Evolutionary conservation across 2,888 invertebrate species (phyloP).

Genomic region (Epirrita christyi): DNA sequence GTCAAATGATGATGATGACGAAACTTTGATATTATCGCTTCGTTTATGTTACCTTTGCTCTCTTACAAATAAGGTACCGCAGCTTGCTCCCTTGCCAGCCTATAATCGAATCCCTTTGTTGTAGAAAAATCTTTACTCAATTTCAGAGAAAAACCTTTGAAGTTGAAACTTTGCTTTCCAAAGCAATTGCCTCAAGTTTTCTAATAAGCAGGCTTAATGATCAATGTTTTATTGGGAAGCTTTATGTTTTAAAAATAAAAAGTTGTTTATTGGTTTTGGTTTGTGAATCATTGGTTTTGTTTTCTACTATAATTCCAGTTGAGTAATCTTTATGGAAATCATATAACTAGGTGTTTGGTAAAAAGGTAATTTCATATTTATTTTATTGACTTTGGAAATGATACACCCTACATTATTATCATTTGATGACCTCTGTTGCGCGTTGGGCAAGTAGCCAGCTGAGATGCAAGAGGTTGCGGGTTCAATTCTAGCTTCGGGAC

Average conservation of each 20-base stretch:
- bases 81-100: constrained; percentile 43
- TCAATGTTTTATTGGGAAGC: constrained; percentile 37
- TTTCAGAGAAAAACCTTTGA: constrained; percentile 52
- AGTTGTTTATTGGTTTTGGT: constrained; percentile 7
- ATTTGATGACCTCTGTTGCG: too few relatives aligned
- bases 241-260: constrained; percentile 29
- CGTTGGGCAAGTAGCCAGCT: too few relatives aligned
- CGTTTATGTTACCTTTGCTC: not conserved
- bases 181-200: constrained; percentile 42
- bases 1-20: too few relatives aligned
- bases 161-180: constrained; percentile 48
- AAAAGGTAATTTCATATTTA: too few relatives aligned
- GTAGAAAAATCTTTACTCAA: constrained; percentile 52
- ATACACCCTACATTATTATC: too few relatives aligned
- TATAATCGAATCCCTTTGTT: constrained; percentile 61
- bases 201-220: constrained; percentile 43
- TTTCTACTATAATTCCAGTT: too few relatives aligned
- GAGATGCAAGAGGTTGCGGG: too few relatives aligned
- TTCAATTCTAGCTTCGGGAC: too few relatives aligned
- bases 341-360: too few relatives aligned
- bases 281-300: constrained; percentile 4
- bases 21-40: not conserved
- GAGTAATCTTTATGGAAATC: too few relatives aligned
- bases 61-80: constrained; percentile 34
- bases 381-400: too few relatives aligned